Base-by-base conservation (phyloP, 2,113 vertebrate genomes). In the Brachyhypopomus occidentalis region DNA sequence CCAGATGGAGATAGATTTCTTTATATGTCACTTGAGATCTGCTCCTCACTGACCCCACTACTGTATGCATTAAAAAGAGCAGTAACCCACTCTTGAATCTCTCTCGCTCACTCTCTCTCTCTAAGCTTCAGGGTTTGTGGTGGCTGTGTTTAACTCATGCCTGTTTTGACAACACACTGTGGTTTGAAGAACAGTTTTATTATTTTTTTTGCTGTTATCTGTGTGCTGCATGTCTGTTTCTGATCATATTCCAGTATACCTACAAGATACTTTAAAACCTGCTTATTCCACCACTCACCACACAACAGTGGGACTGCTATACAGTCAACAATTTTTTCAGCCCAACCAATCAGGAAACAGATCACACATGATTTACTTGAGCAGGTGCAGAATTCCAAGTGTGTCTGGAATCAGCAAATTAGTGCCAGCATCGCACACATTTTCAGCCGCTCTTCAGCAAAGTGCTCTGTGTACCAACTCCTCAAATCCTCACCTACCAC, bases 1-100 rank as follows among this genome's bases (percentile, higher is more conserved):
- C 55, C 80, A 70, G 63, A 55, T 75, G 72, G 73, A 82, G 23
- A 56, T 36, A 11, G 41, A 27, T 69, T 22, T 69, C 64, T 70
- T 76, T 76, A 59, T 64, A 70, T 52, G 48, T 52, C 56, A 19
- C 23, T 45, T 23, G 41, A 52, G 45, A 52, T 52, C 45, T 52
- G 45, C 1, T n/a, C 45, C 9, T 72, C 16, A 20, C 58, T 63
- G 30, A n/a, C 41, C 56, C 14, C 66, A 45, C 1, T 58, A 25
- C 22, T 17, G 30, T 0, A 11, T 20, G 34, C 4, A 36, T 60
- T 70, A 60, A 70, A 71, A 71, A 58, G 34, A 22, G 16, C 52
- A 60, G 23, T 8, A 23, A 52, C 36, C 38, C 9, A 30, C 48
- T 69, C 41, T 45, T 7, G 2, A 69, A 56, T 58, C 20, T 58